Percentiles rank a stretch among this genome's conserved stretches.
Evolutionary conservation across 2,888 invertebrate genomes (phyloP).

Genomic region (Trichacis sp.): DNA sequence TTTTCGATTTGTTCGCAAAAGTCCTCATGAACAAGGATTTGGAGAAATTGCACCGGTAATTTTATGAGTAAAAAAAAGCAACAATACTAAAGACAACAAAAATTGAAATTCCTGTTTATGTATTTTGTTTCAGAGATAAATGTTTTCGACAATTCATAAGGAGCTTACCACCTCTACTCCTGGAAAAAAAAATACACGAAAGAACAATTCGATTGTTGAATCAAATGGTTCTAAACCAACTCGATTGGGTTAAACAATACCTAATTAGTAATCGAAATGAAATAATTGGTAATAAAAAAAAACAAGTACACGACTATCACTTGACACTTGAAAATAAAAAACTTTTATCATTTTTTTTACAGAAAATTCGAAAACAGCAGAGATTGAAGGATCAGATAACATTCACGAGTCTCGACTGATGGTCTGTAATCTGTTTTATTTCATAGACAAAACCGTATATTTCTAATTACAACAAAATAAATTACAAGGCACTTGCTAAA

Average conservation of each 20-base stretch:
- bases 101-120: no score
- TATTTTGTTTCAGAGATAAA: slow-evolving; percentile 49
- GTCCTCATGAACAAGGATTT: slow-evolving; percentile 68
- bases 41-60: slow-evolving; percentile 61
- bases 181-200: slow-evolving; percentile 54
- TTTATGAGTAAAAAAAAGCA: no score
- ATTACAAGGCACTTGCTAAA: no score
- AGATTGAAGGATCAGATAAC: slow-evolving; percentile 56
- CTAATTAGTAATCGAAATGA: slow-evolving; percentile 51
- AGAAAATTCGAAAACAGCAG: slow-evolving; percentile 63
- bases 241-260: slow-evolving; percentile 54
- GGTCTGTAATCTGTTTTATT: slow-evolving; percentile 64
- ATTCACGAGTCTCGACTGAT: slow-evolving; percentile 58
- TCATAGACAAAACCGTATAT: slow-evolving; percentile 58
- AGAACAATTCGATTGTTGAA: slow-evolving; percentile 58
- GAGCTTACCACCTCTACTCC: slow-evolving; percentile 55
- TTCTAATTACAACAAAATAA: no score
- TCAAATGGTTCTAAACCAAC: slow-evolving; percentile 56
- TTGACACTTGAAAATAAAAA: slow-evolving; percentile 4
- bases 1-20: slow-evolving; percentile 69
- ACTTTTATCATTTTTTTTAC: slow-evolving; percentile 38
- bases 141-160: slow-evolving; percentile 57
- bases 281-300: slow-evolving; percentile 56
- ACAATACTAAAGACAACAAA: no score
- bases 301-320: no score